Evolutionary conservation across 1,140 invertebrate genomes (phyloP).

Genomic region (Drosophila mauritiana): DNA sequence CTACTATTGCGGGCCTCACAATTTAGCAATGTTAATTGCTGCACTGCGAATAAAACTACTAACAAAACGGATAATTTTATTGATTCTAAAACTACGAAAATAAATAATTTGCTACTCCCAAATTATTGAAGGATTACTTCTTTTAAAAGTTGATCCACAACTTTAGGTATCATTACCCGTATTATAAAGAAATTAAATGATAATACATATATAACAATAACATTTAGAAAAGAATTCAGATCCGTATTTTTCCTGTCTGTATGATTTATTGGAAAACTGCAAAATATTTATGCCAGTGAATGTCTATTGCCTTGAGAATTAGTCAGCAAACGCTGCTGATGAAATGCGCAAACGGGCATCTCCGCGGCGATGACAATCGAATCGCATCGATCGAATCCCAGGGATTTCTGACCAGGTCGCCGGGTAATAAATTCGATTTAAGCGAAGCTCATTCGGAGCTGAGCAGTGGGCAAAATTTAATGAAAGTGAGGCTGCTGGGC

Average conservation of each 20-base stretch:
- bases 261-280: conserved; percentile 26
- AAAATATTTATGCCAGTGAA: conserved; percentile 67
- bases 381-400: conserved; percentile 29
- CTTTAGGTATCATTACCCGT: too few species aligned
- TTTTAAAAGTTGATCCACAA: too few species aligned
- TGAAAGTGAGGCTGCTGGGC: conserved; percentile 68
- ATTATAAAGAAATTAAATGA: too few species aligned
- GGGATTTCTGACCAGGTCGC: conserved; percentile 24
- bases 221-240: too few species aligned
- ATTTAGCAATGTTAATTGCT: conserved; percentile 60
- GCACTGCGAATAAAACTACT: not conserved
- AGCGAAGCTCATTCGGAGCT: conserved; percentile 50
- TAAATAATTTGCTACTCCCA: too few species aligned
- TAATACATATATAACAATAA: too few species aligned
- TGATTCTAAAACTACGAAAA: too few species aligned
- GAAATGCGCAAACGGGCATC: conserved; percentile 11
- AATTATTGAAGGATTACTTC: too few species aligned
- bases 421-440: conserved; percentile 58
- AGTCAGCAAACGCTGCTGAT: conserved; percentile 36
- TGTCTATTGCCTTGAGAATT: conserved; percentile 25
- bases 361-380: conserved; percentile 25
- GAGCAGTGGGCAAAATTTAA: conserved; percentile 44
- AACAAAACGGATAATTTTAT: not conserved
- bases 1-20: conserved; percentile 43
- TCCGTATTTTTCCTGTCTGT: conserved; percentile 11